Percentiles rank a stretch among this genome's conserved stretches.
phyloP scores from a whole-genome alignment of 2,113 vertebrate species.

The Ploceus nigricollis region DNA sequence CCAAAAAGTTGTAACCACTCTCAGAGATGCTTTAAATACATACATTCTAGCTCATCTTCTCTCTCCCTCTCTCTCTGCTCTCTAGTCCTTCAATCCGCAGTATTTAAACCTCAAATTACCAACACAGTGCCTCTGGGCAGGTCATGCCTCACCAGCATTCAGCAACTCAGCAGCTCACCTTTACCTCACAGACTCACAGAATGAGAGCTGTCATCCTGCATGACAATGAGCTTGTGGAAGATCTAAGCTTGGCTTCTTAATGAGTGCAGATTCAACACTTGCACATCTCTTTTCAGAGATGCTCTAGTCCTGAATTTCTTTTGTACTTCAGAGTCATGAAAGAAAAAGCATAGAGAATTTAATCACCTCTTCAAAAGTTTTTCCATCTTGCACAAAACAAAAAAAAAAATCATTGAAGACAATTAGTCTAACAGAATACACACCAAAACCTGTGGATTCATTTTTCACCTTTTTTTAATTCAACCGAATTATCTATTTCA shows the following conservation, averaged over 20 bases:
- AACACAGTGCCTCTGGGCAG: background rate
- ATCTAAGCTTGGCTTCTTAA: background rate
- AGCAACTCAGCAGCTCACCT: background rate
- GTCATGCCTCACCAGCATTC: background rate
- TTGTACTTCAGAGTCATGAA: background rate
- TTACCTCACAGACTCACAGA: background rate
- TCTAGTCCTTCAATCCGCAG: background rate
- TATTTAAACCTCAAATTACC: background rate
- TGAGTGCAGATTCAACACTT: background rate
- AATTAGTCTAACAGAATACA: background rate
- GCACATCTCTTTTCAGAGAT: background rate
- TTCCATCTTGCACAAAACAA: background rate
- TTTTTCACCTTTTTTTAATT: background rate
- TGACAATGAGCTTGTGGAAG: background rate
- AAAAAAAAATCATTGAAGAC: background rate
- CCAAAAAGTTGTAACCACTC: background rate
- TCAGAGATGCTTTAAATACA: background rate
- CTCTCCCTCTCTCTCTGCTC: background rate
- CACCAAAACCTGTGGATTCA: background rate
- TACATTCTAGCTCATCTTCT: background rate
- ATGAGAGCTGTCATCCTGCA: rapidly evolving
- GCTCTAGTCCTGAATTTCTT: background rate
- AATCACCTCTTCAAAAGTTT: background rate
- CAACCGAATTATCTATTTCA: background rate
- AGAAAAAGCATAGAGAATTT: background rate